These are phyloP conservation scores for Desmophyllum pertusum DNA, from an alignment of 92 coral and sea anemone genomes.

Conservation along the genomic window DNA sequence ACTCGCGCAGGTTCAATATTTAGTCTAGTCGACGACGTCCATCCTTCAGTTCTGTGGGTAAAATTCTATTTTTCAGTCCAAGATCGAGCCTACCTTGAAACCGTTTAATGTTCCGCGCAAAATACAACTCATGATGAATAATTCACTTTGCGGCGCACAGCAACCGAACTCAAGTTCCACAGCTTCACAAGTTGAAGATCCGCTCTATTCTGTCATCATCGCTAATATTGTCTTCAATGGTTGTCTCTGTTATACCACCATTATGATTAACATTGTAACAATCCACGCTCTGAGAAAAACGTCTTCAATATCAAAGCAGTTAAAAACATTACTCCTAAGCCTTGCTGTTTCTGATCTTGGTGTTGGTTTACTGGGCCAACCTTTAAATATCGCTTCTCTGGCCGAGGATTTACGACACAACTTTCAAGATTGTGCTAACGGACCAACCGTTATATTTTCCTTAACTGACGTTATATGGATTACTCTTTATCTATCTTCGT, in stretches of 20 bases:
- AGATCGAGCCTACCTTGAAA: neutral
- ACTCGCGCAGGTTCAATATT: too few species aligned
- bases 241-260: constrained; percentile 16
- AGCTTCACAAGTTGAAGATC: neutral
- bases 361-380: constrained; percentile 10
- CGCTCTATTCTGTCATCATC: neutral
- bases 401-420: constrained; percentile 16
- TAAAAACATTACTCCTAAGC: constrained; percentile 12
- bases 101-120: too few species aligned
- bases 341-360: constrained; percentile 30
- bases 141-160: neutral
- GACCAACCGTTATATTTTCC: neutral
- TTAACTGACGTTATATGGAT: neutral
- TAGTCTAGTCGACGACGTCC: too few species aligned
- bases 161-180: neutral
- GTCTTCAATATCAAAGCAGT: neutral
- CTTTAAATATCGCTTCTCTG: constrained; percentile 3
- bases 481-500: neutral
- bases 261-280: neutral
- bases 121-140: too few species aligned
- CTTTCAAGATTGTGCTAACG: too few species aligned
- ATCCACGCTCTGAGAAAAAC: constrained; percentile 15
- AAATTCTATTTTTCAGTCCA: neutral
- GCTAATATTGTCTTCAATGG: neutral
- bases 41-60: neutral